These are phyloP conservation scores for Catostomus latipinnis DNA, from an alignment of 2,797 vertebrate genomes.

Conservation along the genomic window DNA sequence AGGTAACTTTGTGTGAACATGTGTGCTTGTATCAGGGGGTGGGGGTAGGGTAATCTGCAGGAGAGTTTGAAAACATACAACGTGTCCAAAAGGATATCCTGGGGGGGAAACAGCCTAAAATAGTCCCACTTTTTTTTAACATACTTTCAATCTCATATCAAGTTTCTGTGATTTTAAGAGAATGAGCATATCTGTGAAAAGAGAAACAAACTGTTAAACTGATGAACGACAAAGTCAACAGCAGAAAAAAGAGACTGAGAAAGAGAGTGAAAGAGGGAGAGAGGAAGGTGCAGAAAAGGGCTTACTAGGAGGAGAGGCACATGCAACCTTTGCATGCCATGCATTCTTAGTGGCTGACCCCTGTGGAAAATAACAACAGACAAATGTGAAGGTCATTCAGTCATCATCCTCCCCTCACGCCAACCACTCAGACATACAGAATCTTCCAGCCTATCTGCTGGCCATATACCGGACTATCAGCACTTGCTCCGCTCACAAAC, in stretches of 20 bases:
- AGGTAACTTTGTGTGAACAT: slow-evolving; percentile 6
- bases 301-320: slow-evolving; percentile 5
- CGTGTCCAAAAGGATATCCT: slow-evolving; percentile 74
- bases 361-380: slow-evolving; percentile 79
- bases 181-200: slow-evolving; percentile 1
- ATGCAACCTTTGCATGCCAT: slow-evolving; percentile 64
- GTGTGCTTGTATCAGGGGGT: background rate
- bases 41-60: slow-evolving; percentile 20
- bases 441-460: background rate
- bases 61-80: slow-evolving; percentile 60
- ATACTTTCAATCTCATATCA: background rate
- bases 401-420: slow-evolving; percentile 36
- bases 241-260: slow-evolving; percentile 5
- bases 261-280: slow-evolving; percentile 8
- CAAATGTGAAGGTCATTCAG: slow-evolving; percentile 73
- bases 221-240: slow-evolving; percentile 7
- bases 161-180: slow-evolving; percentile 52
- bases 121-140: slow-evolving; percentile 60
- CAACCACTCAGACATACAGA: background rate
- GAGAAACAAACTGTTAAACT: background rate
- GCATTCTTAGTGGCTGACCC: slow-evolving; percentile 80
- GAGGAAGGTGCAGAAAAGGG: slow-evolving; percentile 34
- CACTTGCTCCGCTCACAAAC: slow-evolving; percentile 15
- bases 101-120: slow-evolving; percentile 70
- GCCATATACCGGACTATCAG: slow-evolving; percentile 3